Conservation (phyloP, 2,113 vertebrate species). For the Anseranas semipalmata region DNA sequence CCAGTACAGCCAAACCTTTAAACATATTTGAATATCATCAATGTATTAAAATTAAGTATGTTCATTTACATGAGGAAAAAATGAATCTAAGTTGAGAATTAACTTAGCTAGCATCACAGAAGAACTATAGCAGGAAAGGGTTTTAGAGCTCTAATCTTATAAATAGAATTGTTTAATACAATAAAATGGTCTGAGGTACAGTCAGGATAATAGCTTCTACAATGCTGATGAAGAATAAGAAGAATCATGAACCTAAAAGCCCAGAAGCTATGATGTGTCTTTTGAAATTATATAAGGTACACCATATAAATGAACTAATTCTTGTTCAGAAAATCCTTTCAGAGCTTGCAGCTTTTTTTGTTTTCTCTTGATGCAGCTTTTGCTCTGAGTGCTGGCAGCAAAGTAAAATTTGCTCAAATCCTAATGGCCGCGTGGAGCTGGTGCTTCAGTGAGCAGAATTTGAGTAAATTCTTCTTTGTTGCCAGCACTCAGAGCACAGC, state of each 20-base stretch:
- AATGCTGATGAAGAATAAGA: not conserved
- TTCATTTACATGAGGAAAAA: not conserved
- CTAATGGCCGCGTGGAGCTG: not conserved
- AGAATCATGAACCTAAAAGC: not conserved
- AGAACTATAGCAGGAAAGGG: not conserved
- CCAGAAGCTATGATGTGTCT: conserved; percentile 7
- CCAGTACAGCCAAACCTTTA: not conserved
- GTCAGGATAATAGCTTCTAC: not conserved
- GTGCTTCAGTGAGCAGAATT: conserved; percentile 21
- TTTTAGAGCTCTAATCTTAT: not conserved
- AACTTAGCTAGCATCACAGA: not conserved
- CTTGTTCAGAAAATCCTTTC: conserved; percentile 48
- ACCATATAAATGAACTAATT: conserved; percentile 45
- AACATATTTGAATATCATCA: not conserved
- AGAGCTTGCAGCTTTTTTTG: conserved; percentile 50
- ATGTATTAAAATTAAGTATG: not conserved
- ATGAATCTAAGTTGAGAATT: not conserved
- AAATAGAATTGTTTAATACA: not conserved
- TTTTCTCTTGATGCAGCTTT: conserved; percentile 50
- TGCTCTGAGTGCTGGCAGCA: conserved; percentile 38
- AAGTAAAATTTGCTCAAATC: conserved; percentile 56
- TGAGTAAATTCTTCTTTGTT: conserved; percentile 36
- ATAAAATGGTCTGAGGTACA: not conserved
- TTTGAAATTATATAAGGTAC: conserved; percentile 45
- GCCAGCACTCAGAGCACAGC: not conserved